Percentiles rank a stretch among this genome's conserved stretches.
Conservation (phyloP, 2,888 invertebrate genomes). For the Thecophora atra region DNA sequence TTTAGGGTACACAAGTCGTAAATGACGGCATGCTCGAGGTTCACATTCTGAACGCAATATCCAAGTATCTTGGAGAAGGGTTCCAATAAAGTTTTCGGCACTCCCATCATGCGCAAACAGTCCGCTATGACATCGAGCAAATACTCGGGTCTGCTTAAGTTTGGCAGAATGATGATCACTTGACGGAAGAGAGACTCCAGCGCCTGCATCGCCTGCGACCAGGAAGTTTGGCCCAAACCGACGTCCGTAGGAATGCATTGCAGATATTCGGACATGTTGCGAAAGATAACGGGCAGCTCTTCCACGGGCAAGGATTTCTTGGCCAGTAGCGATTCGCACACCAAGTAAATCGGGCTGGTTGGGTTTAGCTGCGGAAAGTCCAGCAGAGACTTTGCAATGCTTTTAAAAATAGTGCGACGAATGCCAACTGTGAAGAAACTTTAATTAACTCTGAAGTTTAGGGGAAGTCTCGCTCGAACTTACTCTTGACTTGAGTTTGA, state of each 20-base stretch:
- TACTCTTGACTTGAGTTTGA: slow-evolving; percentile 87
- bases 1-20: slow-evolving; percentile 91
- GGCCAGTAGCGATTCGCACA: slow-evolving; percentile 78
- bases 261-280: slow-evolving; percentile 93
- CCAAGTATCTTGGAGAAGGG: slow-evolving; percentile 95
- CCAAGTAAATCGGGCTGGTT: slow-evolving; percentile 89
- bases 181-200: slow-evolving; percentile 88
- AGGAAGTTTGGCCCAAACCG: slow-evolving; percentile 74
- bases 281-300: slow-evolving; percentile 79
- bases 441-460: not conserved
- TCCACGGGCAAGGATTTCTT: slow-evolving; percentile 79
- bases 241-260: slow-evolving; percentile 90
- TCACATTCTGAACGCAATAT: slow-evolving; percentile 89
- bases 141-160: slow-evolving; percentile 76
- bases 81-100: slow-evolving; percentile 79
- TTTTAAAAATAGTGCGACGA: slow-evolving; percentile 89
- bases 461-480: slow-evolving; percentile 38
- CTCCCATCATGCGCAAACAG: slow-evolving; percentile 84
- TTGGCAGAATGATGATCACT: slow-evolving; percentile 75
- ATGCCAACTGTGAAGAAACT: slow-evolving; percentile 57
- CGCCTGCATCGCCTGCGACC: slow-evolving; percentile 84
- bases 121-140: slow-evolving; percentile 81
- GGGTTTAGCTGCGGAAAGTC: slow-evolving; percentile 97
- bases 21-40: slow-evolving; percentile 80
- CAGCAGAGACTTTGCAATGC: slow-evolving; percentile 89